phyloP scores from a whole-genome alignment of 2,797 vertebrate genomes.

The Myotis vivesi region DNA sequence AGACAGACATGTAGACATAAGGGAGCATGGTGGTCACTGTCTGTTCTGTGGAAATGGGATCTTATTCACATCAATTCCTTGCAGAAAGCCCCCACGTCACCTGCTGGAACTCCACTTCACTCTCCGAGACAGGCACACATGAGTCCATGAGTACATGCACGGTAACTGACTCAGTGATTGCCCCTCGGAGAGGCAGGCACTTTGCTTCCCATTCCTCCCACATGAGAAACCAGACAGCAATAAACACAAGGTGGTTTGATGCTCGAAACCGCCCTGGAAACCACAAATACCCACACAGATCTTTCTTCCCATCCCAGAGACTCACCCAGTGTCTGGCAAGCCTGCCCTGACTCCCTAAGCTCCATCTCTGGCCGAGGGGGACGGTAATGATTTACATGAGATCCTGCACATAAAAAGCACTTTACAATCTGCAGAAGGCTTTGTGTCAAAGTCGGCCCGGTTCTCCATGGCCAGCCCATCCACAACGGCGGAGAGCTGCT shows the following conservation, averaged over 20 bases:
- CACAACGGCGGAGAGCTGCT: slow-evolving; percentile 61
- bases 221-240: not conserved
- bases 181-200: not conserved
- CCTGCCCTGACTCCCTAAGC: not conserved
- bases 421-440: not conserved
- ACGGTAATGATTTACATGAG: not conserved
- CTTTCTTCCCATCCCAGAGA: not conserved
- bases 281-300: not conserved
- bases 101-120: not conserved
- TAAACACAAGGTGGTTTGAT: not conserved
- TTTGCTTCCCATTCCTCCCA: not conserved
- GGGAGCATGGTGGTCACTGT: not conserved
- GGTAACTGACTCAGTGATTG: not conserved
- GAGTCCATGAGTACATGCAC: not conserved
- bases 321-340: not conserved
- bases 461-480: not conserved
- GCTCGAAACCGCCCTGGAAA: not conserved
- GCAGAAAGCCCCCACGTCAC: not conserved
- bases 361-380: not conserved
- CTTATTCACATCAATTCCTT: not conserved
- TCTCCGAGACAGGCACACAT: no score
- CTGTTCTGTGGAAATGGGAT: not conserved
- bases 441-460: not conserved
- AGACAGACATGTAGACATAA: not conserved
- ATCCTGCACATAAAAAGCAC: not conserved